Conservation (phyloP, 2,113 vertebrate genomes). For the Casuarius casuarius region DNA sequence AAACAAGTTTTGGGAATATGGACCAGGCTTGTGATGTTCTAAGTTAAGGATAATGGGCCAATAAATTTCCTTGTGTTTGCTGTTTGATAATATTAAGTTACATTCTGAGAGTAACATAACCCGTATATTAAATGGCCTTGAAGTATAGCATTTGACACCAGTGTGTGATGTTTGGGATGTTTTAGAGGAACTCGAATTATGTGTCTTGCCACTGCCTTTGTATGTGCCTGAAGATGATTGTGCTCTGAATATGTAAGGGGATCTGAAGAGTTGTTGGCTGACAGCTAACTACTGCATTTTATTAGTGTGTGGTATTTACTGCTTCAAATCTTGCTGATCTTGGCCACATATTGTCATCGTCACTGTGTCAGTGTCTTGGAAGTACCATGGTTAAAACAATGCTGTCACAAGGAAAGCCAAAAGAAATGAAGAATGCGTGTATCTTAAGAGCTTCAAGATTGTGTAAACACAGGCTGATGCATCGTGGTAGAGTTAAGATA, state of each 20-base stretch:
- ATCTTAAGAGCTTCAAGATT: not conserved
- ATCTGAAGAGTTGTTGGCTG: not conserved
- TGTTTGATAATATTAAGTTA: not conserved
- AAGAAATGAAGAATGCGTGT: not conserved
- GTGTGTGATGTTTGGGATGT: not conserved
- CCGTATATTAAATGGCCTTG: not conserved
- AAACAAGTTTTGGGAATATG: not conserved
- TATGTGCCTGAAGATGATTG: not conserved
- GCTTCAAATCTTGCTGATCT: not conserved
- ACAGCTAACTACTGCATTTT: not conserved
- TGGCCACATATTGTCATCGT: not conserved
- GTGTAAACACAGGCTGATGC: not conserved
- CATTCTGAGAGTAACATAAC: too few species aligned
- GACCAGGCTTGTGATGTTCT: not conserved
- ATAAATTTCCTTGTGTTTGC: not conserved
- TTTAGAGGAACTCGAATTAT: not conserved
- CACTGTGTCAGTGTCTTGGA: not conserved
- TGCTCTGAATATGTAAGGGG: not conserved
- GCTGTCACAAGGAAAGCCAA: not conserved
- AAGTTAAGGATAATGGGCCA: not conserved
- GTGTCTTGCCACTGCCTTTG: not conserved
- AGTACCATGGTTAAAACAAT: not conserved
- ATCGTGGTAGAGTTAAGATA: accelerated
- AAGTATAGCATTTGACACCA: not conserved
- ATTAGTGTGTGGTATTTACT: not conserved